Conservation (phyloP, 2,797 vertebrate species). For the Benthosema pterotum region DNA sequence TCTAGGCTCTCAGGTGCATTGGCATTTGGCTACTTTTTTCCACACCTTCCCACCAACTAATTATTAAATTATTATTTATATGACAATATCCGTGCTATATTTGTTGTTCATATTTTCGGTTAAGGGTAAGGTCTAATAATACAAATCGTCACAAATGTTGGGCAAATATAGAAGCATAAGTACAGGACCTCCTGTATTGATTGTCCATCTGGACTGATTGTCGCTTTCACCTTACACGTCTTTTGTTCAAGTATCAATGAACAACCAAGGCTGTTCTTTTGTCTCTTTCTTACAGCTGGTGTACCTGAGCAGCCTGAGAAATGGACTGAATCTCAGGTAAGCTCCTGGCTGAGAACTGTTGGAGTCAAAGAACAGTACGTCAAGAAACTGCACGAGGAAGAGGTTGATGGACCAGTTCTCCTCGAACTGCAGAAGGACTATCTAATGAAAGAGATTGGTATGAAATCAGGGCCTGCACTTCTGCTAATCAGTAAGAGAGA, state of each 20-base stretch:
- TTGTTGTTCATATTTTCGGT: no score
- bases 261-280: slow-evolving; percentile 1
- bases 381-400: slow-evolving; percentile 72
- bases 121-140: no score
- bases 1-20: no score
- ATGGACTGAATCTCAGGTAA: slow-evolving; percentile 83
- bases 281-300: slow-evolving; percentile 38
- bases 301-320: slow-evolving; percentile 25
- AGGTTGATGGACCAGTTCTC: slow-evolving; percentile 79
- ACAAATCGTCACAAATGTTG: no score
- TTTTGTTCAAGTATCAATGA: no score
- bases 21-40: no score
- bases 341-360: slow-evolving; percentile 77
- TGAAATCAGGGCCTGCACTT: slow-evolving; percentile 81
- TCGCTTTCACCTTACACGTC: background rate
- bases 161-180: no score
- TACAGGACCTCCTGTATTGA: slow-evolving; percentile 66
- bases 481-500: slow-evolving; percentile 79
- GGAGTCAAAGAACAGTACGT: slow-evolving; percentile 78
- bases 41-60: no score
- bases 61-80: no score
- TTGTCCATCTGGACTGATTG: slow-evolving; percentile 16
- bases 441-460: slow-evolving; percentile 72
- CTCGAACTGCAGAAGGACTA: slow-evolving; percentile 69
- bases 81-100: no score